phyloP scores from a whole-genome alignment of 2,113 vertebrate species.

The Chloropsis hardwickii region DNA sequence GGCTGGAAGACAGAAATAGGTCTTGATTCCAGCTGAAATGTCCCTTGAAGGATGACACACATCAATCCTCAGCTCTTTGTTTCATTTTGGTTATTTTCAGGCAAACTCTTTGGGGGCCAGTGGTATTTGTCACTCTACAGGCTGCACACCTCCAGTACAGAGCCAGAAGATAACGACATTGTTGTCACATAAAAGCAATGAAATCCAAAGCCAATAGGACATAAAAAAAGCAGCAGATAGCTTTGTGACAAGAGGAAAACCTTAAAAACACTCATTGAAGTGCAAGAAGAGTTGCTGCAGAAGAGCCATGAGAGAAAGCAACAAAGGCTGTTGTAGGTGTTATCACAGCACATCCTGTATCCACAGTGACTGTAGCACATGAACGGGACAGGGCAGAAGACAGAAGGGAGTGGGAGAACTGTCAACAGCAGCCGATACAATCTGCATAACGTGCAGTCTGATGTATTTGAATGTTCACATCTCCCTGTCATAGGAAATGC shows the following conservation, averaged over 20 bases:
- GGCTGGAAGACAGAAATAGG: neutral
- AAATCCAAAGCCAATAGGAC: neutral
- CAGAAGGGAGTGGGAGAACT: neutral
- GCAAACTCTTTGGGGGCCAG: neutral
- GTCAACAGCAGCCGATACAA: neutral
- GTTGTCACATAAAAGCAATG: accelerated
- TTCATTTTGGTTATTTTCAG: neutral
- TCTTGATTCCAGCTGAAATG: neutral
- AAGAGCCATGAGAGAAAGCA: neutral
- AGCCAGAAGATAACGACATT: accelerated
- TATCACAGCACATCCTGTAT: neutral
- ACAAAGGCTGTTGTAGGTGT: neutral
- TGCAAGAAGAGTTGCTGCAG: neutral
- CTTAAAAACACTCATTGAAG: neutral
- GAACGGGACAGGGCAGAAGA: neutral
- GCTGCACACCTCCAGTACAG: neutral
- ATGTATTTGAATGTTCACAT: neutral
- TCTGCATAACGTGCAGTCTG: neutral
- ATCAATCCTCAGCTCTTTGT: neutral
- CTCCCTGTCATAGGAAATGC: neutral
- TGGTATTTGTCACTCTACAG: neutral
- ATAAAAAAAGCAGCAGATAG: neutral
- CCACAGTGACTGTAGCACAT: neutral
- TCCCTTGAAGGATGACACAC: neutral
- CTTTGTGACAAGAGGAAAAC: neutral